phyloP scores from a whole-genome alignment of 2,888 invertebrate genomes.

The Sympetrum striolatum region DNA sequence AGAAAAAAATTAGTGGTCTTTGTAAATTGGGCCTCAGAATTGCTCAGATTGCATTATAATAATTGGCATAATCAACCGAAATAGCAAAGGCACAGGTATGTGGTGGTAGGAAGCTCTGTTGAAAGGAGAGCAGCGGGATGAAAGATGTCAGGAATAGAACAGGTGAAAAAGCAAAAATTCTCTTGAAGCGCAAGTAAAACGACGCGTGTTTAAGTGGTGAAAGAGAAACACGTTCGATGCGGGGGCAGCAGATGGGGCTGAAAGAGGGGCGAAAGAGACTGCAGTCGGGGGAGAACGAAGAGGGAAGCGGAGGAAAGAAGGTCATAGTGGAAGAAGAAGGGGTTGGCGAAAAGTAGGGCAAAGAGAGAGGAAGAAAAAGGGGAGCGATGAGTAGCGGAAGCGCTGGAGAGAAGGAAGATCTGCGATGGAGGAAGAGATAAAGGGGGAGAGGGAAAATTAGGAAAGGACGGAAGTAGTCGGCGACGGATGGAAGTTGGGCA shows the following conservation, averaged over 20 bases:
- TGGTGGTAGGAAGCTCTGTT: background rate
- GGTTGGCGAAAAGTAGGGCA: background rate
- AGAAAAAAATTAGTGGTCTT: too few species aligned
- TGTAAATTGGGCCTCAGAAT: too few species aligned
- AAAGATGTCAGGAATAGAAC: background rate
- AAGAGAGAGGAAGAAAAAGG: background rate
- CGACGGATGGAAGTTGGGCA: background rate
- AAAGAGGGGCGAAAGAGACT: background rate
- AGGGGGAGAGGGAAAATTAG: background rate
- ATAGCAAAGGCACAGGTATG: background rate
- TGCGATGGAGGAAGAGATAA: background rate
- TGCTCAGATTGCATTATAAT: too few species aligned
- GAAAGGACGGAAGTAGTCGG: background rate
- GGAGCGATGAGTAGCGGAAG: background rate
- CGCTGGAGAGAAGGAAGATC: background rate
- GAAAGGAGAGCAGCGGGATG: background rate
- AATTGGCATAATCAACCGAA: background rate
- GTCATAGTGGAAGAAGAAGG: background rate
- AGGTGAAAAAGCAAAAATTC: background rate
- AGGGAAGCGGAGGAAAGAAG: background rate
- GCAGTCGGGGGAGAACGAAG: background rate
- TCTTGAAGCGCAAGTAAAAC: background rate
- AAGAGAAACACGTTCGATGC: background rate
- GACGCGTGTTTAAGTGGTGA: background rate
- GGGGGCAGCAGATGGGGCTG: background rate